These are phyloP conservation scores for Eupleurogrammus muticus DNA, from an alignment of 2,797 vertebrate genomes.

Conservation along the genomic window DNA sequence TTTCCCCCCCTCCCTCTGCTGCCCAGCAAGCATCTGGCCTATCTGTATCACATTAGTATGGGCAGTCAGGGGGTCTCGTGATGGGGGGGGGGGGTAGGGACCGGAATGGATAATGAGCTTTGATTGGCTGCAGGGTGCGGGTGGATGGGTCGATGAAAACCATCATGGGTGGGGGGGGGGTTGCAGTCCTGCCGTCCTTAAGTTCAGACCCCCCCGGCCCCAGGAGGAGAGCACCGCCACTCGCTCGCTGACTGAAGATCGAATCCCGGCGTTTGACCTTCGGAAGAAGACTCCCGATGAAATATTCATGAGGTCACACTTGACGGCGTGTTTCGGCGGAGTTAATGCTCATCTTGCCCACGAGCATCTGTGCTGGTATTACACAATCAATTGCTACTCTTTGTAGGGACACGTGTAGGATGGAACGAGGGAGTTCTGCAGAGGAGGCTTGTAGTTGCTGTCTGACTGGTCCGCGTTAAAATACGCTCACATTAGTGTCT, in stretches of 20 bases:
- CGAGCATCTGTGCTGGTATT: conserved; percentile 54
- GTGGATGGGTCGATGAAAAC: conserved; percentile 52
- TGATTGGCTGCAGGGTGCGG: conserved; percentile 63
- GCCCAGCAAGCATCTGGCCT: conserved; percentile 57
- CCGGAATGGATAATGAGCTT: conserved; percentile 59
- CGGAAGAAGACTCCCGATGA: conserved; percentile 46
- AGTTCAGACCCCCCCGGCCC: conserved; percentile 32
- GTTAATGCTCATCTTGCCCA: conserved; percentile 56
- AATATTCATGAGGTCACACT: conserved; percentile 71
- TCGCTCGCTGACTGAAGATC: conserved; percentile 47
- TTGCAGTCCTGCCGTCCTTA: conserved; percentile 46
- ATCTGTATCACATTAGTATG: conserved; percentile 60
- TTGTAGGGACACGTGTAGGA: conserved; percentile 17
- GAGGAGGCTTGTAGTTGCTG: conserved; percentile 13
- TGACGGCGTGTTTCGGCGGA: conserved; percentile 49
- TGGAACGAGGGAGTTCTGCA: neutral
- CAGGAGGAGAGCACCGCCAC: conserved; percentile 33
- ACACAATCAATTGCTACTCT: conserved; percentile 43
- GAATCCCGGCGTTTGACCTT: conserved; percentile 72
- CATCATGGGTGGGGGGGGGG: conserved; percentile 42
- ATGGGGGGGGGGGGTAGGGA: conserved; percentile 44
- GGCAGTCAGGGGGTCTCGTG: conserved; percentile 54
- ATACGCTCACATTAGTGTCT: conserved; percentile 35
- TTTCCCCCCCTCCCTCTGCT: conserved; percentile 27
- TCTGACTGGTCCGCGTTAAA: conserved; percentile 20